phyloP scores from a whole-genome alignment of 2,888 invertebrate genomes.

The Aromia moschata region DNA sequence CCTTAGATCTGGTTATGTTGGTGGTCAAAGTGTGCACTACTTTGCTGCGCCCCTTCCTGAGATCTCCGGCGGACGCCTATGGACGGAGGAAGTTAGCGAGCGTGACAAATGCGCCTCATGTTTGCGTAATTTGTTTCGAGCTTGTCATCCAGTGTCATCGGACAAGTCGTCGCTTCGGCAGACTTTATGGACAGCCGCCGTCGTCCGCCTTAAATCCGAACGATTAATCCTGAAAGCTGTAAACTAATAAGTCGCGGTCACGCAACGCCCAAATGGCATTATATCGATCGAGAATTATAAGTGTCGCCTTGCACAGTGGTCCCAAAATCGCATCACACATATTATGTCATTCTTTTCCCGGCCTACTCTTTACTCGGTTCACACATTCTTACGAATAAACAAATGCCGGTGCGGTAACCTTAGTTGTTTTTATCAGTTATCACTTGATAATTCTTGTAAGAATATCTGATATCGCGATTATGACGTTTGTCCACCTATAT shows the following conservation, averaged over 20 bases:
- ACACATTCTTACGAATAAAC: no score
- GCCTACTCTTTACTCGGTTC: no score
- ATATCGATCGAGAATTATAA: constrained; percentile 13
- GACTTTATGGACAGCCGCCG: constrained; percentile 24
- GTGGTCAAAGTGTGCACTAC: no score
- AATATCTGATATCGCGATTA: no score
- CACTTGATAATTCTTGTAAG: no score
- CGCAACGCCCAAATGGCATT: constrained; percentile 22
- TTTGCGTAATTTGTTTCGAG: constrained; percentile 32
- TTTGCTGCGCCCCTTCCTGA: no score
- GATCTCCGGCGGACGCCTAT: no score
- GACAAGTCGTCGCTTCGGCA: constrained; percentile 27
- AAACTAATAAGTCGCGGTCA: constrained; percentile 27
- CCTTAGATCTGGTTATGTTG: no score
- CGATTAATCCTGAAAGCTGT: constrained; percentile 31
- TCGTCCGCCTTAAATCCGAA: constrained; percentile 22
- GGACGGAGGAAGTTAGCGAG: constrained; percentile 27
- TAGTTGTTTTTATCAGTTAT: no score
- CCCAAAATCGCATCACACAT: not conserved
- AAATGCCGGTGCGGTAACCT: no score
- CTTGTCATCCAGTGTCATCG: constrained; percentile 28
- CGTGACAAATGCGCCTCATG: constrained; percentile 30
- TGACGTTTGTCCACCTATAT: no score
- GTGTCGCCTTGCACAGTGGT: not conserved
- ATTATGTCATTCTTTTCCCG: no score